Conservation (phyloP, 1,140 invertebrate genomes). For the Dinoponera quadriceps region DNA sequence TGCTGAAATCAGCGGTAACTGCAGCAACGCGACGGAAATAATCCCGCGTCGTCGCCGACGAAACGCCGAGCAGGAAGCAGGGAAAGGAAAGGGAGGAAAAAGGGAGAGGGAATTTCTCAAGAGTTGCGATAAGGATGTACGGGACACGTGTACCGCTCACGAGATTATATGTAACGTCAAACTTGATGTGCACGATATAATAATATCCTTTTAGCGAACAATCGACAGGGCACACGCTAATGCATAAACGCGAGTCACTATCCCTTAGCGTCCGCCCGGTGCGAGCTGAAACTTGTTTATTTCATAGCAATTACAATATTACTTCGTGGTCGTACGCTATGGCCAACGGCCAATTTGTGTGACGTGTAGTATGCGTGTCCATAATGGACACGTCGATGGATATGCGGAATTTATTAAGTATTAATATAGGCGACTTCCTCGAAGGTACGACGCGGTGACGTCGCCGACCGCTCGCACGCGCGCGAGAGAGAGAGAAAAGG, state of each 20-base stretch:
- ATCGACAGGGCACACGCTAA: slow-evolving; percentile 28
- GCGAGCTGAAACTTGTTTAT: slow-evolving; percentile 51
- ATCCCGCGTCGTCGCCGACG: background rate
- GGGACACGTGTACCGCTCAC: slow-evolving; percentile 20
- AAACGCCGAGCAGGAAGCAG: background rate
- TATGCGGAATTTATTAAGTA: slow-evolving; percentile 63
- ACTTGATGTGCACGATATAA: slow-evolving; percentile 15
- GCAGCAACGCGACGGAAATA: background rate
- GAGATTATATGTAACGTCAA: slow-evolving; percentile 13
- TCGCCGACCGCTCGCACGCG: background rate
- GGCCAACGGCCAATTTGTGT: slow-evolving; percentile 42
- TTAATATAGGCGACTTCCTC: slow-evolving; percentile 60
- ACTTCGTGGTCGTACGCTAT: slow-evolving; percentile 2
- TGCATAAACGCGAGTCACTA: slow-evolving; percentile 18
- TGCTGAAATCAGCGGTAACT: background rate
- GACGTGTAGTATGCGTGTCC: slow-evolving; percentile 10
- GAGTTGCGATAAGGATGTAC: background rate
- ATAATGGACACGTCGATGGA: slow-evolving; percentile 53
- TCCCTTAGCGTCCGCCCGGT: slow-evolving; percentile 28
- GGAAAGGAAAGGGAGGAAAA: background rate
- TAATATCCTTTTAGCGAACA: slow-evolving; percentile 38
- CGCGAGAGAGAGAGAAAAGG: background rate
- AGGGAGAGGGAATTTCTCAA: background rate
- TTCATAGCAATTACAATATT: slow-evolving; percentile 59
- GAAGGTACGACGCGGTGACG: slow-evolving; percentile 15